Percentiles rank a stretch among this genome's conserved stretches.
Evolutionary conservation across 2,797 vertebrate genomes (phyloP).

Genomic region (Ptychobarbus kaznakovi): DNA sequence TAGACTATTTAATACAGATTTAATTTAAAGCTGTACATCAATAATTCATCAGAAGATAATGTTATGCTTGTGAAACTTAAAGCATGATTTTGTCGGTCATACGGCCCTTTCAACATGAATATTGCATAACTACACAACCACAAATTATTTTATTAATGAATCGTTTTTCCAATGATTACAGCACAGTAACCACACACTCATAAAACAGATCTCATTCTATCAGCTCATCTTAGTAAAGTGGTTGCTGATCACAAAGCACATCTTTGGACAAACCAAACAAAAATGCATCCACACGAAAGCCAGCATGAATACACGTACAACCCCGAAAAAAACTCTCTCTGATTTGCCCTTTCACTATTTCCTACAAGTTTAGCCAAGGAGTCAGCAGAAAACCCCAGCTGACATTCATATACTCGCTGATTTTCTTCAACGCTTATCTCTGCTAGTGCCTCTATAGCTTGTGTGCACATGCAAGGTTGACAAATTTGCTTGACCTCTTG

Average conservation of each 20-base stretch:
- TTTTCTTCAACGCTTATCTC: slow-evolving; percentile 22
- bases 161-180: neutral
- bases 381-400: neutral
- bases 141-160: slow-evolving; percentile 24
- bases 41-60: slow-evolving; percentile 71
- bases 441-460: slow-evolving; percentile 31
- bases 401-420: neutral
- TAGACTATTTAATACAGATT: slow-evolving; percentile 17
- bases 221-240: slow-evolving; percentile 44
- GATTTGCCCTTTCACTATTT: slow-evolving; percentile 1
- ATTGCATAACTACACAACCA: slow-evolving; percentile 10
- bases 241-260: slow-evolving; percentile 13
- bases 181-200: neutral
- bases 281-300: neutral
- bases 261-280: slow-evolving; percentile 13
- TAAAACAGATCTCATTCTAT: slow-evolving; percentile 21
- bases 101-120: slow-evolving; percentile 64
- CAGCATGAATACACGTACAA: slow-evolving; percentile 5
- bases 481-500: slow-evolving; percentile 68
- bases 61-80: slow-evolving; percentile 75
- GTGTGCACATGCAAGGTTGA: slow-evolving; percentile 55
- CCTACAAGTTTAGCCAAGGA: neutral
- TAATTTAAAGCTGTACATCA: slow-evolving; percentile 50
- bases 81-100: slow-evolving; percentile 67
- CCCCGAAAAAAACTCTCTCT: neutral